A percentile compares a stretch with the other conserved stretches of the same genome.
phyloP scores from a whole-genome alignment of 2,113 vertebrate genomes.

The Podocnemis expansa region DNA sequence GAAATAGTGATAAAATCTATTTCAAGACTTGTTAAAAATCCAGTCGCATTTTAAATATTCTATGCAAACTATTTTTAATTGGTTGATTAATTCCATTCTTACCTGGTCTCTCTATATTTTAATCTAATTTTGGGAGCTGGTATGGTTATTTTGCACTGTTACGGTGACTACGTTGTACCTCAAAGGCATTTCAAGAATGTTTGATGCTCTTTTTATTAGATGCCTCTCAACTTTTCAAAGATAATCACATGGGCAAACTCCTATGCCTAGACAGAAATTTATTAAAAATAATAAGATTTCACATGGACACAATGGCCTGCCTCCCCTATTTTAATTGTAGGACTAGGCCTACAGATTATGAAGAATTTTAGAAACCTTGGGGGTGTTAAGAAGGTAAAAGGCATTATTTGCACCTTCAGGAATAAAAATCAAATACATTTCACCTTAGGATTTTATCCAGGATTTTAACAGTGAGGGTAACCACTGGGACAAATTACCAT shows the following conservation, averaged over 20 bases:
- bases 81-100: neutral
- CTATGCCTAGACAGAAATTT: neutral
- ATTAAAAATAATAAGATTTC: neutral
- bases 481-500: neutral
- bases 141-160: neutral
- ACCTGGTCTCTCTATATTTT: neutral
- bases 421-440: neutral
- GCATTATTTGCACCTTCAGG: neutral
- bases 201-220: neutral
- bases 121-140: neutral
- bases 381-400: neutral
- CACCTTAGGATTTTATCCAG: neutral
- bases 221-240: neutral
- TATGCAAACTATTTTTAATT: neutral
- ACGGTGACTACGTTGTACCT: neutral
- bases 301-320: neutral
- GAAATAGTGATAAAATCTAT: neutral
- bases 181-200: neutral
- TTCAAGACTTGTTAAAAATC: neutral
- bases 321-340: neutral
- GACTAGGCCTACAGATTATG: neutral
- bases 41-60: neutral
- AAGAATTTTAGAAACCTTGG: neutral
- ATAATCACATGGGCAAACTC: neutral
- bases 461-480: neutral